A percentile compares a stretch with the other conserved stretches of the same genome.
phyloP scores from a whole-genome alignment of 2,797 vertebrate species.

The Oreochromis grahami region DNA sequence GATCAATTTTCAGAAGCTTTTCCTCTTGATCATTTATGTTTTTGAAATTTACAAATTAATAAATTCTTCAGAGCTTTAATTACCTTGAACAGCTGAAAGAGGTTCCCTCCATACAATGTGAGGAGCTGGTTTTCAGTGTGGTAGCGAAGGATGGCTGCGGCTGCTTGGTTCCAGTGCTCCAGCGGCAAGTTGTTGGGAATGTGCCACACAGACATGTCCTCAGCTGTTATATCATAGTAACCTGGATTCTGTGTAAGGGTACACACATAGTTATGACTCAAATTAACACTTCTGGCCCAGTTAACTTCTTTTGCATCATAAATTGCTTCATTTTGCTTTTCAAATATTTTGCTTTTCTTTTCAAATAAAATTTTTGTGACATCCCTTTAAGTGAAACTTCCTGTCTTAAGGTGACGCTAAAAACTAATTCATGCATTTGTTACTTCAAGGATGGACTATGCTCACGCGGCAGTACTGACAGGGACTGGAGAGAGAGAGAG shows the following conservation, averaged over 20 bases:
- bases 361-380: background rate
- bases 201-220: slow-evolving; percentile 32
- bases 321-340: background rate
- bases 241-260: slow-evolving; percentile 53
- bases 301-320: background rate
- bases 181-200: slow-evolving; percentile 57
- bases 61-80: background rate
- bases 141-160: slow-evolving; percentile 48
- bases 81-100: background rate
- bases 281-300: background rate
- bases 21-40: background rate
- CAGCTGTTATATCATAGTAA: slow-evolving; percentile 61
- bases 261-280: background rate
- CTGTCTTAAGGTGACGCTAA: background rate
- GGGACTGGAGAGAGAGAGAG: too few relatives aligned
- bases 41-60: background rate
- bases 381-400: too few relatives aligned
- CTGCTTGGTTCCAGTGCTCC: slow-evolving; percentile 33
- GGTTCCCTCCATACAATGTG: slow-evolving; percentile 4
- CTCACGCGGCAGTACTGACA: too few relatives aligned
- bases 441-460: background rate
- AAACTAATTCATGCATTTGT: background rate
- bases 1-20: background rate
- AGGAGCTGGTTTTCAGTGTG: slow-evolving; percentile 25
- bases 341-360: background rate